Evolutionary conservation across 2,797 vertebrate genomes (phyloP).

Genomic region (Apogon hyalosoma): DNA sequence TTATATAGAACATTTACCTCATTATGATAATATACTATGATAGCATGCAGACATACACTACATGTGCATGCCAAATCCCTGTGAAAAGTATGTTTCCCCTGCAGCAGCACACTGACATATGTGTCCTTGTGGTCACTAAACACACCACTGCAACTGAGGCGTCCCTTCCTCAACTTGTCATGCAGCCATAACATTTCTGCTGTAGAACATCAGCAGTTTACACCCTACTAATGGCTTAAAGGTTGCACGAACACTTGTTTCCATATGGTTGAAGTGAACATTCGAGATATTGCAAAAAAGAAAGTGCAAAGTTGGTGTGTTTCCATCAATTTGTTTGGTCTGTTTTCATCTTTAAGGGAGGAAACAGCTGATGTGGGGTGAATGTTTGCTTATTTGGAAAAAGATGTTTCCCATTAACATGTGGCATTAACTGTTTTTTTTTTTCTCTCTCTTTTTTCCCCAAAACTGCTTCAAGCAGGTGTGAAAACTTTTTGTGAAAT

Average conservation of each 20-base stretch:
- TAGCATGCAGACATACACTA: slow-evolving; percentile 56
- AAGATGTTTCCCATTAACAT: too few species aligned
- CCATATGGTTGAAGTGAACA: neutral
- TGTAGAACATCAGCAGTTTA: slow-evolving; percentile 15
- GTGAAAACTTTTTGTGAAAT: too few species aligned
- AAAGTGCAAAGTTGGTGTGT: too few species aligned
- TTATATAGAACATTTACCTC: slow-evolving; percentile 77
- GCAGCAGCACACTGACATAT: slow-evolving; percentile 34
- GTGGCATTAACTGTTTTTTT: too few species aligned
- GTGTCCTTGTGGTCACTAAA: slow-evolving; percentile 28
- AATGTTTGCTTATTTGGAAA: too few species aligned
- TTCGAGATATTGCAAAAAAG: too few species aligned
- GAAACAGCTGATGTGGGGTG: too few species aligned
- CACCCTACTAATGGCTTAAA: slow-evolving; percentile 27
- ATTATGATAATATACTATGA: slow-evolving; percentile 59
- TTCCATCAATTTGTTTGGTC: too few species aligned
- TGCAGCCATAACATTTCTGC: slow-evolving; percentile 5
- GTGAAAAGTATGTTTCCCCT: slow-evolving; percentile 54
- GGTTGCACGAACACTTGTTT: neutral
- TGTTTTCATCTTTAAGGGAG: too few species aligned
- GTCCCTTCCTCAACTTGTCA: slow-evolving; percentile 12
- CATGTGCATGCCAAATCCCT: slow-evolving; percentile 57
- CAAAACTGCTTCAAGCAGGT: too few species aligned
- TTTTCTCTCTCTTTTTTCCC: too few species aligned
- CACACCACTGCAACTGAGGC: slow-evolving; percentile 37